Percentiles rank a stretch among this genome's conserved stretches.
These are phyloP conservation scores for Apodemia mormo DNA, from an alignment of 2,888 invertebrate species.

Conservation along the genomic window DNA sequence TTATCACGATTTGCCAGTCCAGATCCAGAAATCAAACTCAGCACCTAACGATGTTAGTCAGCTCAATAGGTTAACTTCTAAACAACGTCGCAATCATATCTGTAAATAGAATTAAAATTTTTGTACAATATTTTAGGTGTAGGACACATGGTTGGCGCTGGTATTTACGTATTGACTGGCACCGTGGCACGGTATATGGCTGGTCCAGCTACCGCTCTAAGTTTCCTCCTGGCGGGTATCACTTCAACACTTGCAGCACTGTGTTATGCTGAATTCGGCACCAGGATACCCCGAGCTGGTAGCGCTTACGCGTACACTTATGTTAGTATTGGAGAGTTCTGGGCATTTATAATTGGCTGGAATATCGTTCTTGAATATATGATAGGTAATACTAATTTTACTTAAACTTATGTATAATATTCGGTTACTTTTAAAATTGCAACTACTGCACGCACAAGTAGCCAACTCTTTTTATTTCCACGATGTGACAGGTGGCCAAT, in stretches of 20 bases:
- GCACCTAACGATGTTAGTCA: no score
- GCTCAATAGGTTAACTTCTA: no score
- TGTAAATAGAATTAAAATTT: background rate
- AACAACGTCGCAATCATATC: no score
- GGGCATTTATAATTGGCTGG: slow-evolving; percentile 98
- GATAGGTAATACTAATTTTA: slow-evolving; percentile 81
- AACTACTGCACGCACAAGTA: no score
- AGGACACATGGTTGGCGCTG: slow-evolving; percentile 97
- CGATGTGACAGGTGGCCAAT: no score
- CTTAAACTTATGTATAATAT: no score
- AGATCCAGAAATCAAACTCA: no score
- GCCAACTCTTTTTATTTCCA: no score
- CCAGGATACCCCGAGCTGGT: slow-evolving; percentile 93
- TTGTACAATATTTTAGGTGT: slow-evolving; percentile 82
- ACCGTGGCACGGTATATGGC: slow-evolving; percentile 91
- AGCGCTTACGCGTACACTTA: slow-evolving; percentile 97
- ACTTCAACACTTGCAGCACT: slow-evolving; percentile 91
- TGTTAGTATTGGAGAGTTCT: slow-evolving; percentile 95
- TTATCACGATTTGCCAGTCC: no score
- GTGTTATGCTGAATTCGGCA: slow-evolving; percentile 95
- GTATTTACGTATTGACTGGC: slow-evolving; percentile 95
- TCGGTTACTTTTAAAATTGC: no score
- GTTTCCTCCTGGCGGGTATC: slow-evolving; percentile 86
- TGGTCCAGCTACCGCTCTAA: slow-evolving; percentile 90
- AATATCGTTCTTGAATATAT: slow-evolving; percentile 95